Conservation (phyloP, 2,888 invertebrate genomes). For the Chironomus riparius region DNA sequence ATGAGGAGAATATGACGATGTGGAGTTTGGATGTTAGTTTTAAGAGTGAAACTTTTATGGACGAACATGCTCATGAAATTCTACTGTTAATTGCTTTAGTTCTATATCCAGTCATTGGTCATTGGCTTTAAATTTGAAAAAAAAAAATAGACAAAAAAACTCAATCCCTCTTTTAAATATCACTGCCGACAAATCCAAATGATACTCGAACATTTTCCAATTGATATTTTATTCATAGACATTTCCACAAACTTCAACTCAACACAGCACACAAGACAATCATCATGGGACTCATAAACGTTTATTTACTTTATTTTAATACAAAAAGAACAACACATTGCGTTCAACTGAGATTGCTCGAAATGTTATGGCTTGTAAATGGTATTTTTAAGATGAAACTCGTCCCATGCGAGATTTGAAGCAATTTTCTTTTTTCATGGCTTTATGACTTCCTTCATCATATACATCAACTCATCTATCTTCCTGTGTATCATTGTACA, state of each 20-base stretch:
- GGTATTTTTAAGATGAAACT: neutral
- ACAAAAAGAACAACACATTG: neutral
- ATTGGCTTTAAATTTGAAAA: too few relatives aligned
- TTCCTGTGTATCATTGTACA: neutral
- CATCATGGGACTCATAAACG: constrained; percentile 21
- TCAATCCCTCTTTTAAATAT: neutral
- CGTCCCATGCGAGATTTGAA: neutral
- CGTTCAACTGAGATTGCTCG: neutral
- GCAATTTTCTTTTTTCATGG: constrained; percentile 7
- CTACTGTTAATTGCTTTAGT: too few relatives aligned
- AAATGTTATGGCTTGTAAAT: neutral
- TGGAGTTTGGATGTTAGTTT: too few relatives aligned
- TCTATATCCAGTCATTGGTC: too few relatives aligned
- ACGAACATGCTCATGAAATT: too few relatives aligned
- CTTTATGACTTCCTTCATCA: neutral
- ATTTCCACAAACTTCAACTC: constrained; percentile 3
- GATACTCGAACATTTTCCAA: neutral
- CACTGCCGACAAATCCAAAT: neutral
- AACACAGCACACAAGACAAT: neutral
- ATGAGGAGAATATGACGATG: too few relatives aligned
- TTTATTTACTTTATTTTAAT: constrained; percentile 23
- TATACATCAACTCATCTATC: neutral
- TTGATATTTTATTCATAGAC: constrained; percentile 27
- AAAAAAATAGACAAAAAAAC: too few relatives aligned
- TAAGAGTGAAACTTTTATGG: too few relatives aligned